A percentile compares a stretch with the other conserved stretches of the same genome.
These are phyloP conservation scores for Pachyramphus minor DNA, from an alignment of 2,113 vertebrate genomes.

Conservation along the genomic window DNA sequence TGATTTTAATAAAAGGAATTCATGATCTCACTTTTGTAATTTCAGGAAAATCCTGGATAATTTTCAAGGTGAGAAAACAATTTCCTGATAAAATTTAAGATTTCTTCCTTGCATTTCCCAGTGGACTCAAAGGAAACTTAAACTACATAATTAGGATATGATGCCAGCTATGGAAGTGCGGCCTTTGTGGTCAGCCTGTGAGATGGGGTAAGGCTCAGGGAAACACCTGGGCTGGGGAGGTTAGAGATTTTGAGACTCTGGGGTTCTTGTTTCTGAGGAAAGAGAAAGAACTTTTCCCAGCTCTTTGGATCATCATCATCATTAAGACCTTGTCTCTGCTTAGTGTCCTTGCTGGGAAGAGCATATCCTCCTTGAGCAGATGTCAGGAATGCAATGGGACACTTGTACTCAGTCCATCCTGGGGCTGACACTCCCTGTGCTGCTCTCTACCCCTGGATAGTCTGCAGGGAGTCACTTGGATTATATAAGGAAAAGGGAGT, in stretches of 20 bases:
- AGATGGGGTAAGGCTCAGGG: neutral
- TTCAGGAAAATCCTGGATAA: neutral
- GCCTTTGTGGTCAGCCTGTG: neutral
- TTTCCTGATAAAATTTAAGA: neutral
- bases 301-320: neutral
- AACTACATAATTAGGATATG: neutral
- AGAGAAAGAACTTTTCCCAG: neutral
- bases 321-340: neutral
- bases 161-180: no score
- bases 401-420: fast-evolving
- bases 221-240: neutral
- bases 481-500: neutral
- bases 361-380: neutral
- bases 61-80: neutral
- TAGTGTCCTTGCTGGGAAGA: neutral
- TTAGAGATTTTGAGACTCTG: neutral
- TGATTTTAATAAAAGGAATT: neutral
- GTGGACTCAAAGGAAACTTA: neutral
- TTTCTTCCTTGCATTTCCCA: neutral
- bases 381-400: neutral
- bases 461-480: neutral
- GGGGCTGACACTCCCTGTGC: fast-evolving
- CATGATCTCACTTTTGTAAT: neutral
- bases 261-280: neutral
- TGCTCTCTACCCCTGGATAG: fast-evolving